Percentiles rank a stretch among this genome's conserved stretches.
These are phyloP conservation scores for Chionodraco myersi DNA, from an alignment of 2,113 vertebrate species.

Conservation along the genomic window DNA sequence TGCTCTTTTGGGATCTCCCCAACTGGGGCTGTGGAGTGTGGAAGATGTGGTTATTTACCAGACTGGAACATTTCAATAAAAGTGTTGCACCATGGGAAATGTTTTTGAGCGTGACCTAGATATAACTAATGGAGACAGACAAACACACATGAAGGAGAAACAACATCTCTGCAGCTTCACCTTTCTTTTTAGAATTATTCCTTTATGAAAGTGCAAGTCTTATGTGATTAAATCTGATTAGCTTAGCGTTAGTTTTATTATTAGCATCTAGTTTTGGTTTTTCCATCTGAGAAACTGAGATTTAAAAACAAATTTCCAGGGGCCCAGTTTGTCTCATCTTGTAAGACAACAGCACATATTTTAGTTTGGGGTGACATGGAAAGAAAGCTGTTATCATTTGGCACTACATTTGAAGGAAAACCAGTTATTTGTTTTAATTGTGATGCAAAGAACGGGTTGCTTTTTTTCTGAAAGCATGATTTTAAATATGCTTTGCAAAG, in stretches of 20 bases:
- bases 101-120: background rate
- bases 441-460: background rate
- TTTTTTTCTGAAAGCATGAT: background rate
- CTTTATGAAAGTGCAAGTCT: background rate
- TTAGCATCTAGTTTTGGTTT: background rate
- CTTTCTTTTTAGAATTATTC: background rate
- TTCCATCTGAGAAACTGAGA: background rate
- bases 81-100: constrained; percentile 8
- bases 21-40: background rate
- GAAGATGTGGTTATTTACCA: background rate
- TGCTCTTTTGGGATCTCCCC: background rate
- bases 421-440: background rate
- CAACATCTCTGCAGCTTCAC: background rate
- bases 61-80: background rate
- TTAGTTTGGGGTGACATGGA: constrained; percentile 2
- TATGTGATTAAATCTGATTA: background rate
- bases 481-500: background rate
- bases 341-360: background rate
- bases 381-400: constrained; percentile 45
- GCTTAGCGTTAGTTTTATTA: too few relatives aligned
- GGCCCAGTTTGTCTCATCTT: background rate
- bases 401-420: constrained; percentile 44
- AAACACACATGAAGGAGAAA: background rate
- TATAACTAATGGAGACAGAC: background rate
- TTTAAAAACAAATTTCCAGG: background rate